phyloP scores from a whole-genome alignment of 2,113 vertebrate genomes.

The Rostratula benghalensis region DNA sequence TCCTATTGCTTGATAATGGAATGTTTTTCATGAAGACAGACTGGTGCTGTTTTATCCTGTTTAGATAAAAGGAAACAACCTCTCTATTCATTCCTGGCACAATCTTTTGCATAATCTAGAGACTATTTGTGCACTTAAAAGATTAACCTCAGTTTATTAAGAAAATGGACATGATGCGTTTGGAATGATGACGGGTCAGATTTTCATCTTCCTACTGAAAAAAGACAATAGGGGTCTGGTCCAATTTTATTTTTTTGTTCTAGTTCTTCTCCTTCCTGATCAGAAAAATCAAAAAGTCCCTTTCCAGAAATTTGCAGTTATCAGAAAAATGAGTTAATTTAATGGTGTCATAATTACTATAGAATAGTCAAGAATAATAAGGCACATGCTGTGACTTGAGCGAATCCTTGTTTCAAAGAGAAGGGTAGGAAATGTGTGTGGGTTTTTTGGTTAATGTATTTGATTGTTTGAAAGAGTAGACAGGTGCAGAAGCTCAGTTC shows the following conservation, averaged over 20 bases:
- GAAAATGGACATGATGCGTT: not conserved
- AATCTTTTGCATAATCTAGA: not conserved
- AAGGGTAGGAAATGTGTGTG: not conserved
- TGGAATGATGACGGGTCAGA: not conserved
- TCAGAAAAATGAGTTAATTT: constrained; percentile 35
- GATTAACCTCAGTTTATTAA: not conserved
- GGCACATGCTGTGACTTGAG: not conserved
- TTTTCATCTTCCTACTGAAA: not conserved
- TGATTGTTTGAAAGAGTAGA: not conserved
- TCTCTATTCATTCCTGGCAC: not conserved
- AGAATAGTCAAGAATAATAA: not conserved
- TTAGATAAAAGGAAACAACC: not conserved
- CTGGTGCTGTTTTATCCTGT: not conserved
- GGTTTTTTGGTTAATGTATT: not conserved
- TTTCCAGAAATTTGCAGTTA: constrained; percentile 28
- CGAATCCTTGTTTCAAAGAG: not conserved
- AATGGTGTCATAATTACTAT: constrained; percentile 15
- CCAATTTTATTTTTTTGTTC: not conserved
- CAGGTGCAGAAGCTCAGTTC: constrained; percentile 28
- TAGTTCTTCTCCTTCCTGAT: not conserved
- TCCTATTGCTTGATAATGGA: not conserved
- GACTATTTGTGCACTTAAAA: not conserved
- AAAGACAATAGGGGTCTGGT: not conserved
- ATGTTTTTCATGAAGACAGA: not conserved
- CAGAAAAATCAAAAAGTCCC: not conserved